Percentiles rank a stretch among this genome's conserved stretches.
These are phyloP conservation scores for Metaphire vulgaris DNA, from an alignment of 1,140 invertebrate genomes.

Conservation along the genomic window DNA sequence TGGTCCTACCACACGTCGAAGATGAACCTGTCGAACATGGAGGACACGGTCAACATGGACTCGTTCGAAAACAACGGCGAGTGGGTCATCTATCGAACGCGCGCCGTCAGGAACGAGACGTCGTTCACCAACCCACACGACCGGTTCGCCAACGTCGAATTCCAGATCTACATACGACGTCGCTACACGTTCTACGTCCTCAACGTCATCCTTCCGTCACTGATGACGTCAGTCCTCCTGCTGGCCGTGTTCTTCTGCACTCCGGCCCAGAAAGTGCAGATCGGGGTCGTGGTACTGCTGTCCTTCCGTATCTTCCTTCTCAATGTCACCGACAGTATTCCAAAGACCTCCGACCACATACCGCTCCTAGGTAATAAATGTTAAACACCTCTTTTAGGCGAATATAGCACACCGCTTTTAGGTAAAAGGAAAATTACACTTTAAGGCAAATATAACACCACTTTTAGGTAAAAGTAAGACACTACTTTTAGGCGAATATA, in stretches of 20 bases:
- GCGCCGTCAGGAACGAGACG: conserved; percentile 11
- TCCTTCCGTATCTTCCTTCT: conserved; percentile 31
- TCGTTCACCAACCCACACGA: neutral
- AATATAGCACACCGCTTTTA: no score
- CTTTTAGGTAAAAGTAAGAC: no score
- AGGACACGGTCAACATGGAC: conserved; percentile 23
- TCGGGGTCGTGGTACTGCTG: conserved; percentile 31
- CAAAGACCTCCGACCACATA: conserved; percentile 32
- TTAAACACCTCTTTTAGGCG: no score
- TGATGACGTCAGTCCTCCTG: conserved; percentile 31
- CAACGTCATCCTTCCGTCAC: conserved; percentile 30
- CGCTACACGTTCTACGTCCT: conserved; percentile 31
- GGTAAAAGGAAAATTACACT: no score
- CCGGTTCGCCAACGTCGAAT: conserved; percentile 9
- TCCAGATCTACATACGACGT: conserved; percentile 19
- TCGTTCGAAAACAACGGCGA: conserved; percentile 20
- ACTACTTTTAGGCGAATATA: no score
- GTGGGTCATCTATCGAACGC: conserved; percentile 18
- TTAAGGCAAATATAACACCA: no score
- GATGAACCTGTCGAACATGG: conserved; percentile 30
- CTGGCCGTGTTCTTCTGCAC: conserved; percentile 31
- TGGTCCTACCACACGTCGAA: conserved; percentile 31
- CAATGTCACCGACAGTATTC: conserved; percentile 33
- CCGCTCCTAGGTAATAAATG: conserved; percentile 30
- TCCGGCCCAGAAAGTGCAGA: conserved; percentile 32